Evolutionary conservation across 2,888 invertebrate species (phyloP).

Genomic region (Willowsia nigromaculata): DNA sequence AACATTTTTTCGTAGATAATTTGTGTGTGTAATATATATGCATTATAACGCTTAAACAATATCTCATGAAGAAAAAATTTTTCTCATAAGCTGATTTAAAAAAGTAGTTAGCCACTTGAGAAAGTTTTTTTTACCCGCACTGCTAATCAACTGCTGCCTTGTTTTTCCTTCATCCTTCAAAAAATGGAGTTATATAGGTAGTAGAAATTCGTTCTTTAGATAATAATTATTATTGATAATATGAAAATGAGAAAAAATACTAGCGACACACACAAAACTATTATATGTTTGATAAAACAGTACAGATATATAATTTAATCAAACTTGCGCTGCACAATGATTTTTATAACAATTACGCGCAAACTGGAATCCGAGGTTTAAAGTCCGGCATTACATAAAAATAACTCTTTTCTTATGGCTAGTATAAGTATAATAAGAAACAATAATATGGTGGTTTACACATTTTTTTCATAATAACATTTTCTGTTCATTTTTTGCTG

Average conservation of each 20-base stretch:
- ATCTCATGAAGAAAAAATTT: not conserved
- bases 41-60: conserved; percentile 43
- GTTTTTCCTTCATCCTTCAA: not conserved
- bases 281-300: conserved; percentile 68
- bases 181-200: conserved; percentile 13
- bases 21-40: conserved; percentile 16
- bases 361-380: conserved; percentile 73
- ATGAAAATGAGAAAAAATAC: conserved; percentile 53
- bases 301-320: conserved; percentile 71
- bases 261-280: conserved; percentile 28
- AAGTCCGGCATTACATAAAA: conserved; percentile 75
- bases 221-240: conserved; percentile 1
- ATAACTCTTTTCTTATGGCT: conserved; percentile 73
- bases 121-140: not conserved
- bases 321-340: conserved; percentile 66
- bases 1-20: conserved; percentile 41
- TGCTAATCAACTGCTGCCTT: not conserved
- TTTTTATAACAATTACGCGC: conserved; percentile 68
- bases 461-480: conserved; percentile 38
- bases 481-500: conserved; percentile 13
- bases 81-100: conserved; percentile 10
- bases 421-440: conserved; percentile 71
- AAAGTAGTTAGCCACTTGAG: conserved; percentile 3
- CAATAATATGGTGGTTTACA: conserved; percentile 72
- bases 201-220: not conserved